These are phyloP conservation scores for Strongylocentrotus purpuratus DNA, from an alignment of 35 echinoderm and acorn worm species.

Conservation along the genomic window DNA sequence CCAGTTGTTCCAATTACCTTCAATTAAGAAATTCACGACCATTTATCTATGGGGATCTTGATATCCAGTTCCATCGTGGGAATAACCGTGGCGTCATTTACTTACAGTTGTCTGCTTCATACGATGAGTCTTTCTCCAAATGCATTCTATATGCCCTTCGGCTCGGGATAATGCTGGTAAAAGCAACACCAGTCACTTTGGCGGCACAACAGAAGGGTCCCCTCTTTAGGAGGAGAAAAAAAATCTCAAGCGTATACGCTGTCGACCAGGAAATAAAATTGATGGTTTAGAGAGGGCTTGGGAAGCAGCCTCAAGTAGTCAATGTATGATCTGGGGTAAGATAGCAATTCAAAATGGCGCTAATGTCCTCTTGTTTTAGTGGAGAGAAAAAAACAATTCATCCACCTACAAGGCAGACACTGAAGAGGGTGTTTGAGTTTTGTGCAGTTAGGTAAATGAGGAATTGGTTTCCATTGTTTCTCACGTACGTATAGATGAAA, in stretches of 20 bases:
- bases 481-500: no score
- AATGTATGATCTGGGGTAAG: constrained; percentile 9
- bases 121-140: neutral
- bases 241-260: neutral
- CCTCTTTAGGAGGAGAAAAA: neutral
- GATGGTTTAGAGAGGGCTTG: constrained; percentile 3
- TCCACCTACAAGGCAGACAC: no score
- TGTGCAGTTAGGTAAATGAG: no score
- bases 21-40: neutral
- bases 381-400: neutral
- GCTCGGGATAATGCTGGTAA: constrained; percentile 25
- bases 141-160: neutral
- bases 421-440: no score
- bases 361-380: constrained; percentile 23
- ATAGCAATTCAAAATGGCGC: constrained; percentile 48
- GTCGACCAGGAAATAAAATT: constrained; percentile 29
- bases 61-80: neutral
- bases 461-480: no score
- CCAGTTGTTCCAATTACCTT: neutral
- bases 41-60: neutral
- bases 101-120: neutral
- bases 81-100: neutral
- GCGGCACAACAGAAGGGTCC: constrained; percentile 26
- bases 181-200: constrained; percentile 33
- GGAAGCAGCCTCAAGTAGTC: constrained; percentile 5